Evolutionary conservation across 1,140 invertebrate genomes (phyloP), one percentile per base, ranked within the genome.

Genomic region (Drosophila pectinifera): DNA sequence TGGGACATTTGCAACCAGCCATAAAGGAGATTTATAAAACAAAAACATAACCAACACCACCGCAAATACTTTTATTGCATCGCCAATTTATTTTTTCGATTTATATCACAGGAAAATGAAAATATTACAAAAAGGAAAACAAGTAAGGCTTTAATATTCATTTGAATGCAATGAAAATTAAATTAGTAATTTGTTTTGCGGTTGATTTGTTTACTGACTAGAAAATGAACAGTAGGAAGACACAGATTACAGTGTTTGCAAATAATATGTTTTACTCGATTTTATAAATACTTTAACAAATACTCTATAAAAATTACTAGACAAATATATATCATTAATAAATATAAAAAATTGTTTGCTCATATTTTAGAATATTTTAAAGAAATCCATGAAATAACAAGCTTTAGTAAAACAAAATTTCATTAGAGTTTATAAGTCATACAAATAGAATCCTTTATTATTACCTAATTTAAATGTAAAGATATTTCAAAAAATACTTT

Each of bases 111-210:
- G 31, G 11, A 11, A 20, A 1, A 11, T n/a, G n/a, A n/a, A n/a
- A n/a, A n/a, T n/a, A n/a, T n/a, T n/a, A 22, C 26, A 20, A 65
- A 64, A 34, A 59, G 39, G 2, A 6, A 14, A 55, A 55, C 18
- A 39, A 69, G 54, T 56, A 49, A 42, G 20, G 31, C 62, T 70
- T 57, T 57, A 69, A 57, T 36, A 46, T 73, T 24, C 64, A 53
- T 43, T 36, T 55, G 56, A 73, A 63, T 56, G 28, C 68, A 73
- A 62, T 73, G 48, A 53, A 74, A 74, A 73, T 73, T 63, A 73
- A 74, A 74, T 74, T 73, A 74, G 56, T 73, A 62, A 73, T 74
- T 74, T 63, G 72, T 55, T 54, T 73, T 74, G 72, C 69, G 73
- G 49, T 75, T 75, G 59, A 65, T 65, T 74, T 75, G 59, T 75